Evolutionary conservation across 2,113 vertebrate genomes (phyloP), one percentile per base, ranked within the genome.

Genomic region (Opisthocomus hoazin): DNA sequence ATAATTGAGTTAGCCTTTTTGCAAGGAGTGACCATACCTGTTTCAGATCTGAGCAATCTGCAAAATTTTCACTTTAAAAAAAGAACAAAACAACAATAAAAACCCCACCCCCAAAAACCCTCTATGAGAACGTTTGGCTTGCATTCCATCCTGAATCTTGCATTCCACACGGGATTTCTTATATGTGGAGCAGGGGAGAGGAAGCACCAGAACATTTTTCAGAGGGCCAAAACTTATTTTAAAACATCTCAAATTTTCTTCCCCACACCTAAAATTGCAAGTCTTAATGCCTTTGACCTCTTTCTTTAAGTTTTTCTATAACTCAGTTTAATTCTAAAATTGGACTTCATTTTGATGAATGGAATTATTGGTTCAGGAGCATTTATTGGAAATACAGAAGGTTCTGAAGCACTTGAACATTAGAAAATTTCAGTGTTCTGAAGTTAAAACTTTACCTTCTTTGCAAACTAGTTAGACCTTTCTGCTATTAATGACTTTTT

Each of bases 81-180:
- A 9, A 10, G 7, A n/a, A 36, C 20, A 53, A 20, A 23, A 26
- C 13, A 29, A 29, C 13, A 15, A 22, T 43, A 20, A 48, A 68
- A 26, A 68, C 15, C 4, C 15, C 6, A 45, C 7, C 7, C 2
- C 1, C 9, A 37, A 36, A 27, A 8, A 2, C 3, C 7, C 6
- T n/a, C 5, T 0, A 0, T 39, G 34, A 65, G 65, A 86, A 27
- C 2, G 6, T 29, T 78, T 82, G 60, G 22, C 15, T 82, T 77
- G 12, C 6, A 15, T 78, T 81, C 43, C 11, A 5, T 84, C 29
- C 8, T 27, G 43, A 58, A 22, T 58, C 53, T 77, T 85, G 23
- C 24, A 32, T 58, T 81, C 18, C 41, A 48, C 2, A 11, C 23
- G 50, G 15, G 9, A 51, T 69, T 75, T 75, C 29, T 63, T 89